A percentile compares a stretch with the other conserved stretches of the same genome.
Evolutionary conservation across 1,140 invertebrate species (phyloP).

Genomic region (Eueides isabella): DNA sequence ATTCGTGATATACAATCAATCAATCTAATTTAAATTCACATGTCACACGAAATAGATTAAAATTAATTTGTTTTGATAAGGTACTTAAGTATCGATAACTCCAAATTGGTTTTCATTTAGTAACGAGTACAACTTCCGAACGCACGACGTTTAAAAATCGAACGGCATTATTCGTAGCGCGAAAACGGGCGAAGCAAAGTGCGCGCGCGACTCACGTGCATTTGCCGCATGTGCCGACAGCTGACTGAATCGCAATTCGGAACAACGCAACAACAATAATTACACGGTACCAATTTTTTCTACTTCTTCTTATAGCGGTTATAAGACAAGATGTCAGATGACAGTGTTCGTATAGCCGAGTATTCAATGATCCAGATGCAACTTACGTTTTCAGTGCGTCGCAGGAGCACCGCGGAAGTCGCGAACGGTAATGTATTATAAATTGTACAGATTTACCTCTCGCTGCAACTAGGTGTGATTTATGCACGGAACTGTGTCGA

Average conservation of each 20-base stretch:
- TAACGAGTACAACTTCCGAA: neutral
- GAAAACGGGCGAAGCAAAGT: constrained; percentile 56
- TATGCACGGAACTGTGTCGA: constrained; percentile 72
- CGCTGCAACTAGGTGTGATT: constrained; percentile 70
- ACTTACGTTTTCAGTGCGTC: constrained; percentile 51
- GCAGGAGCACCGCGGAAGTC: constrained; percentile 49
- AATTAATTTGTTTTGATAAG: neutral
- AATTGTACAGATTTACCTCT: constrained; percentile 71
- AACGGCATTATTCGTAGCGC: constrained; percentile 57
- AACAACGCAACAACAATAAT: constrained; percentile 69
- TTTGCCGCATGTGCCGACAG: constrained; percentile 69
- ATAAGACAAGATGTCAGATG: constrained; percentile 43
- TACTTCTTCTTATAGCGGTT: constrained; percentile 34
- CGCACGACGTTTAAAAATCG: constrained; percentile 47
- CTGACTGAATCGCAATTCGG: constrained; percentile 71
- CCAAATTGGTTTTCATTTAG: neutral
- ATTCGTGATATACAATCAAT: constrained; percentile 36
- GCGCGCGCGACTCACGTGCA: constrained; percentile 75
- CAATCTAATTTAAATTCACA: constrained; percentile 36
- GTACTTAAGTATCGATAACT: neutral
- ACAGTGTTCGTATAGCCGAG: too few relatives aligned
- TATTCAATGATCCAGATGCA: constrained; percentile 31
- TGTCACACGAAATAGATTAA: constrained; percentile 14
- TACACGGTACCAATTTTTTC: constrained; percentile 70
- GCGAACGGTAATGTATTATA: constrained; percentile 65